Evolutionary conservation across 2,888 invertebrate species (phyloP), one percentile per base, ranked within the genome.

Genomic region (Druceiella hillmani): DNA sequence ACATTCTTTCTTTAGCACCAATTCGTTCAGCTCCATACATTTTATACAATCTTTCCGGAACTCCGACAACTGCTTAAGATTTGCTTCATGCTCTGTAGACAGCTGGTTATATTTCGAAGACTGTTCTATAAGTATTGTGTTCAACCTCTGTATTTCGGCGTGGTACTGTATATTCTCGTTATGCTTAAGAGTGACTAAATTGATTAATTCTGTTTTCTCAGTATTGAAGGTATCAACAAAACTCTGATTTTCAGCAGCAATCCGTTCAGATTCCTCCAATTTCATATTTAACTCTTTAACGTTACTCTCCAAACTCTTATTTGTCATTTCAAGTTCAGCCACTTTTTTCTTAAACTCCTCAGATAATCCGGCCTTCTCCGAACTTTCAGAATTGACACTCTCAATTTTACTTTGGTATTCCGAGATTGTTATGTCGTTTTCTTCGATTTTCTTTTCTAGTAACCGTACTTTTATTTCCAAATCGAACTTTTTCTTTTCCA

Each of bases 101-200:
- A 46, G 16, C 4, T 41, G 24, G 30, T 20, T 20, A 27, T 59
- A 62, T 45, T 69, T 66, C 40, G 61, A 61, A 3, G 52, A 60
- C 50, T 76, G 75, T 45, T 80, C 76, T 14, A 72, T 54, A 6
- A 81, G 49, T 1, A 77, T 63, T 40, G 77, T 75, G 39, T 80
- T 79, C 27, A 93, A 60, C 16, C 88, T 74, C 57, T 91, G 87
- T 40, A 92, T 84, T 68, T 94, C 93, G 17, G 70, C 75, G 53
- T 93, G 89, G 58, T 91, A 93, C 44, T 83, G 79, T 16, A 88
- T 62, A 55, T 82, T 88, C 64, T 93, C 92, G 41, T 84, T 78
- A 53, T 93, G 91, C 61, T 93, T 93, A 38, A 81, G 69, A 52
- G 84, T 86, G 1, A 92, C 66, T 7, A 83, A 65, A 46, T 75